A percentile compares a stretch with the other conserved stretches of the same genome.
Conservation (phyloP, 37 sponge, comb jelly and placozoan genomes). For the Oscarella lobularis region DNA sequence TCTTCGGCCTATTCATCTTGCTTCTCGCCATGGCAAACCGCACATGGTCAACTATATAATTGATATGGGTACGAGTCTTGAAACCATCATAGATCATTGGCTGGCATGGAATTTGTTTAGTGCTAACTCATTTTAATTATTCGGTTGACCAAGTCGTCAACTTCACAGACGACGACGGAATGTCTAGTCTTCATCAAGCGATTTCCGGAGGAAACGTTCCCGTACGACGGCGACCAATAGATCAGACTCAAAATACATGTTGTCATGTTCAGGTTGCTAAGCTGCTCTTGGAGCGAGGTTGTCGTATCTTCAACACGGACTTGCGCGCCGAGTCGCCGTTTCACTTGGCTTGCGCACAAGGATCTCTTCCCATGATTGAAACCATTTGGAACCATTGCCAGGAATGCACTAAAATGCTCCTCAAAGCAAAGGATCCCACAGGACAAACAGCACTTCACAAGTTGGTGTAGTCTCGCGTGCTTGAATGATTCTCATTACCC, state of each 20-base stretch:
- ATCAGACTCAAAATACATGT: too few relatives aligned
- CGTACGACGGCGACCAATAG: neutral
- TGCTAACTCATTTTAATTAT: too few relatives aligned
- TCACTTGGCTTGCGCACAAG: constrained; percentile 1
- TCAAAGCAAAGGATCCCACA: neutral
- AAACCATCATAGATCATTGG: too few relatives aligned
- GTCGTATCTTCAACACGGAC: neutral
- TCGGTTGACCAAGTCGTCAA: neutral
- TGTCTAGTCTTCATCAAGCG: neutral
- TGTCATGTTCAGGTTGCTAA: neutral
- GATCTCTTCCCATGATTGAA: neutral
- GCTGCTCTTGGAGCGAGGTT: neutral
- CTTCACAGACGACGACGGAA: neutral
- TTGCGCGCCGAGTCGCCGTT: neutral
- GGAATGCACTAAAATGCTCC: neutral
- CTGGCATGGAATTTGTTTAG: too few relatives aligned
- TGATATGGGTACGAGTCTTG: neutral
- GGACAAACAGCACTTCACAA: neutral
- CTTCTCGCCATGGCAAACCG: neutral
- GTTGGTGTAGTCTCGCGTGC: too few relatives aligned
- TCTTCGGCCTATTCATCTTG: neutral
- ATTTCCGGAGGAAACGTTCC: neutral
- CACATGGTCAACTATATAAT: neutral
- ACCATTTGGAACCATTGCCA: neutral
- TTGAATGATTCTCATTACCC: too few relatives aligned